Evolutionary conservation across 2,888 invertebrate species (phyloP), one percentile per base, ranked within the genome.

Genomic region (Oxytorus armatus): DNA sequence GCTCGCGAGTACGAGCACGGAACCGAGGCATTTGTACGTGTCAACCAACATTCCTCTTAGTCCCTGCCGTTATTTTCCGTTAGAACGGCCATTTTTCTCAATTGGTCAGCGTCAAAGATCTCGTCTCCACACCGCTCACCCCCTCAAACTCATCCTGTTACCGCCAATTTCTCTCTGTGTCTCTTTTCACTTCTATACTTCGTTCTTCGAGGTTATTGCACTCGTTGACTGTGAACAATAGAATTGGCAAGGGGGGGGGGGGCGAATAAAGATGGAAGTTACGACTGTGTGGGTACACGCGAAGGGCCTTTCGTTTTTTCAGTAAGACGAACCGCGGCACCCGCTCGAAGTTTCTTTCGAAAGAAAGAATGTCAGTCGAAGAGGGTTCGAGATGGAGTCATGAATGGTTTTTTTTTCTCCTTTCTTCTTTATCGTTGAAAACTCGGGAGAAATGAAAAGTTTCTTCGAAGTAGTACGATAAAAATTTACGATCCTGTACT

Each of bases 11-110:
- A 47, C 59, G 59, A 25, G 49, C 36, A 70, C 65, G 69, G 8
- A 74, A 68, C 68, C 53, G 69, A 29, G 66, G 29, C 59, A 76
- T 76, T 79, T 72, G 66, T 76, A 79, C 69, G 70, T 47, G 63
- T 77, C 63, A 55, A 77, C 61, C 66, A 66, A 63, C 72, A 80
- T 85, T 81, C 76, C 72, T 83, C 61, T 72, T 18, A 75, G 80
- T 80, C 72, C 63, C 44, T 70, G 61, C 75, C 86, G 82, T 86
- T 86, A 86, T 84, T 87, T 85, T 85, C 83, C 81, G 83, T 86
- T 87, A 87, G 82, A 83, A 76, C 76, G 65, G 55, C 80, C 86
- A 81, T 86, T 87, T 85, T 86, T 87, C 86, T 86, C 86, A 87
- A 87, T 88, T 86, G 88, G 82, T 87, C 85, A 86, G 82, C 81